Conservation (phyloP, 2,888 invertebrate genomes). For the Macaria notata region DNA sequence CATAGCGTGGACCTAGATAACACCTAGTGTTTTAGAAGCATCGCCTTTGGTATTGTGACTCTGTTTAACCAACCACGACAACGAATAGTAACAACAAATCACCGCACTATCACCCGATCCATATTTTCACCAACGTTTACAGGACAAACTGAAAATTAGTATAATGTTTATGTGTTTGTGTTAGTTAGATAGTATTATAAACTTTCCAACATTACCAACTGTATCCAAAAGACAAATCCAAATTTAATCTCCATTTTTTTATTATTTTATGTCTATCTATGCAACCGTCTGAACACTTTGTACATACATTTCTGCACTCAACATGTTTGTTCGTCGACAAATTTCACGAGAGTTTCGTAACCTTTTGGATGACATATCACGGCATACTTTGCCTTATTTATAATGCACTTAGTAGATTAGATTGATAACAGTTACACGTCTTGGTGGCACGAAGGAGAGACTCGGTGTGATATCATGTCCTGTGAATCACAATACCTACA, state of each 20-base stretch:
- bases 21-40: constrained; percentile 15
- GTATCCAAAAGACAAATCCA: neutral
- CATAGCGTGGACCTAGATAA: constrained; percentile 48
- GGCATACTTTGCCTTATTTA: constrained; percentile 51
- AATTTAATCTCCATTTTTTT: neutral
- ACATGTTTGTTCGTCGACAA: constrained; percentile 1
- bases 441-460: constrained; percentile 51
- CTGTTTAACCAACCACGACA: constrained; percentile 9
- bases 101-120: constrained; percentile 2
- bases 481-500: constrained; percentile 59
- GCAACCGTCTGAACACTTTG: neutral
- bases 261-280: neutral
- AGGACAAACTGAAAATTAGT: constrained; percentile 2
- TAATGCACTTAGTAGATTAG: constrained; percentile 67
- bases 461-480: constrained; percentile 72
- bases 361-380: constrained; percentile 34
- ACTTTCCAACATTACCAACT: neutral
- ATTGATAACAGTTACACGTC: constrained; percentile 55
- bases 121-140: constrained; percentile 6
- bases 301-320: constrained; percentile 9
- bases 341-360: constrained; percentile 26
- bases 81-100: constrained; percentile 3
- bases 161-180: neutral
- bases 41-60: constrained; percentile 12
- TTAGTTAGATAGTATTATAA: neutral